Conservation (phyloP, 2,888 invertebrate genomes). For the Limnephilus rhombicus region DNA sequence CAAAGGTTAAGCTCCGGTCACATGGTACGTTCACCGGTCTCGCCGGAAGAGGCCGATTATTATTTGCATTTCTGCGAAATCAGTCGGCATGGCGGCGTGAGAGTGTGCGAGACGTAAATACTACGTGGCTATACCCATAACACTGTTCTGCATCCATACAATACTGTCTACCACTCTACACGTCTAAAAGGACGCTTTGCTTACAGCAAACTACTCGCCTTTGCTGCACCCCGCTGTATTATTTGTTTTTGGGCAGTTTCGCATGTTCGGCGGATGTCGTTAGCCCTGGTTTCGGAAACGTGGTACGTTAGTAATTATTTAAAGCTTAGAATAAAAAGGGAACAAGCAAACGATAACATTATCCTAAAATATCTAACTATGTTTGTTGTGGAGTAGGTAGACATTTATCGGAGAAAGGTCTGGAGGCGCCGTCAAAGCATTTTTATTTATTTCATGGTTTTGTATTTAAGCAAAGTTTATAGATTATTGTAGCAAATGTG, state of each 20-base stretch:
- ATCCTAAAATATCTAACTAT: neutral
- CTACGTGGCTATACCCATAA: slow-evolving; percentile 12
- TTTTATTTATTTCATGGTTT: no score
- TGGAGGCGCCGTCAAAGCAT: neutral
- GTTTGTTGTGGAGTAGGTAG: neutral
- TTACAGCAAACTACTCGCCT: neutral
- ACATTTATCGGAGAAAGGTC: neutral
- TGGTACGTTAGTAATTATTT: neutral
- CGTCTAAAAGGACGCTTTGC: neutral
- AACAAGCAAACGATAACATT: neutral
- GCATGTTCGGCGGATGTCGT: neutral
- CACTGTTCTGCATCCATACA: neutral
- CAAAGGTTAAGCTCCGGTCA: slow-evolving; percentile 54
- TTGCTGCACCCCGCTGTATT: neutral
- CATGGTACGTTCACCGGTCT: slow-evolving; percentile 54
- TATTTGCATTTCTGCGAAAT: slow-evolving; percentile 63
- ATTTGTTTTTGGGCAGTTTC: neutral
- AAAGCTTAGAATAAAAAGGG: neutral
- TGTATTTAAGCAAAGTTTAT: no score
- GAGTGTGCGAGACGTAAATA: slow-evolving; percentile 13
- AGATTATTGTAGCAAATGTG: no score
- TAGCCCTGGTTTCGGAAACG: neutral
- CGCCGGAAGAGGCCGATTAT: slow-evolving; percentile 57
- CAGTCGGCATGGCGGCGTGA: slow-evolving; percentile 43
- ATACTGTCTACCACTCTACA: neutral